Evolutionary conservation across 2,113 vertebrate genomes (phyloP).

Genomic region (Phyllostomus hastatus): DNA sequence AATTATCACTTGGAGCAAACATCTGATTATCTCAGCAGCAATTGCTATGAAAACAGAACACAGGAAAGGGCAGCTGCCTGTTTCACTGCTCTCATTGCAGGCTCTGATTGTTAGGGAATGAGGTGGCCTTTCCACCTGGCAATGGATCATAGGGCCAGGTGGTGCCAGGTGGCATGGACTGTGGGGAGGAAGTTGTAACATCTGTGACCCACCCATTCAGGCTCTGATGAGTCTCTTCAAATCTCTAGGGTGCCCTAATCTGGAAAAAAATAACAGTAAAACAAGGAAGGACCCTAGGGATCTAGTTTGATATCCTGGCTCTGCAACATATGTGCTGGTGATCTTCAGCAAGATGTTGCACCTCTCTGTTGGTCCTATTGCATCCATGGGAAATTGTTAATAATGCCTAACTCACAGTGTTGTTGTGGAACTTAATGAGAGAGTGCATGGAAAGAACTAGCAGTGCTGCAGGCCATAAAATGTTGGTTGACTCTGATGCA

Average conservation of each 20-base stretch:
- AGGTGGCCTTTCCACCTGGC: slow-evolving; percentile 72
- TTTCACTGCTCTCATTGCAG: slow-evolving; percentile 57
- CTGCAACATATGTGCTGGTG: neutral
- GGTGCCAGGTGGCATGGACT: slow-evolving; percentile 69
- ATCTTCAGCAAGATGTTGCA: neutral
- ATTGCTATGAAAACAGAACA: slow-evolving; percentile 67
- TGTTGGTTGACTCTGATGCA: neutral
- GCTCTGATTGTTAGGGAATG: slow-evolving; percentile 60
- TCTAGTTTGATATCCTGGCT: neutral
- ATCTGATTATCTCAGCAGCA: slow-evolving; percentile 74
- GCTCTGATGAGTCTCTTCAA: slow-evolving; percentile 11
- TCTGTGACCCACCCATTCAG: slow-evolving; percentile 62
- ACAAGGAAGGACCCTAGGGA: neutral
- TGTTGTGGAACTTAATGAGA: neutral
- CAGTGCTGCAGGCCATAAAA: neutral
- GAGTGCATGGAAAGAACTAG: neutral
- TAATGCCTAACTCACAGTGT: neutral
- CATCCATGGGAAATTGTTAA: neutral
- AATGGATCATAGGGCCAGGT: slow-evolving; percentile 49
- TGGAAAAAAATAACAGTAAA: slow-evolving; percentile 19
- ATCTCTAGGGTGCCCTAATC: neutral
- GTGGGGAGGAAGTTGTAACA: slow-evolving; percentile 57
- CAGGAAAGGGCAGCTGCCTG: slow-evolving; percentile 65
- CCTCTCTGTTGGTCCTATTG: neutral
- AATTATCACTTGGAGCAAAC: slow-evolving; percentile 75